phyloP scores from a whole-genome alignment of 2,113 vertebrate species.

The Lophius piscatorius region DNA sequence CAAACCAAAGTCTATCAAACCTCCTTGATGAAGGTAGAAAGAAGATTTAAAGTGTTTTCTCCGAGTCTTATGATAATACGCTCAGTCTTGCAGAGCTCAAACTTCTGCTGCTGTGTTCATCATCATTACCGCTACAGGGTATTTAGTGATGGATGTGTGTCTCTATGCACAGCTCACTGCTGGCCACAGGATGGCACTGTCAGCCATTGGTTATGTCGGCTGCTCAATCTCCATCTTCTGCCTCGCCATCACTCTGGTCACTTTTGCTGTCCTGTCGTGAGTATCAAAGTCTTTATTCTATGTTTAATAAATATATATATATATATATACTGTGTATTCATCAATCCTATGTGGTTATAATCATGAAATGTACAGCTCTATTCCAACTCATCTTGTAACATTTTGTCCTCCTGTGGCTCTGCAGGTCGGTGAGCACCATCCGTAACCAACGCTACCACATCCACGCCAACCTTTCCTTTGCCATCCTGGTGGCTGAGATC shows the following conservation, averaged over 20 bases:
- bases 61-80: too few species aligned
- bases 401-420: background rate
- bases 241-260: slow-evolving; percentile 89
- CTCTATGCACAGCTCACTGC: slow-evolving; percentile 79
- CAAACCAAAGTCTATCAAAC: too few species aligned
- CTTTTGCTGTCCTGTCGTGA: slow-evolving; percentile 95
- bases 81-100: too few species aligned
- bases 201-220: slow-evolving; percentile 93
- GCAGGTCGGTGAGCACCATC: slow-evolving; percentile 92
- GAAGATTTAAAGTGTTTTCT: too few species aligned
- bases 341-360: background rate
- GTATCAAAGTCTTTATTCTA: slow-evolving; percentile 74
- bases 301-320: background rate
- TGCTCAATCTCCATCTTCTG: slow-evolving; percentile 95
- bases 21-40: too few species aligned
- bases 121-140: too few species aligned
- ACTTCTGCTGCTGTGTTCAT: too few species aligned
- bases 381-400: too few species aligned
- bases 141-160: background rate
- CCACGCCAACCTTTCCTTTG: slow-evolving; percentile 92
- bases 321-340: background rate
- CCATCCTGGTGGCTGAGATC: slow-evolving; percentile 92
- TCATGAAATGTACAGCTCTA: background rate
- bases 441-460: slow-evolving; percentile 96
- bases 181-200: slow-evolving; percentile 92